Percentiles rank a stretch among this genome's conserved stretches.
phyloP scores from a whole-genome alignment of 1,140 invertebrate species.

The Ganaspis sp. region DNA sequence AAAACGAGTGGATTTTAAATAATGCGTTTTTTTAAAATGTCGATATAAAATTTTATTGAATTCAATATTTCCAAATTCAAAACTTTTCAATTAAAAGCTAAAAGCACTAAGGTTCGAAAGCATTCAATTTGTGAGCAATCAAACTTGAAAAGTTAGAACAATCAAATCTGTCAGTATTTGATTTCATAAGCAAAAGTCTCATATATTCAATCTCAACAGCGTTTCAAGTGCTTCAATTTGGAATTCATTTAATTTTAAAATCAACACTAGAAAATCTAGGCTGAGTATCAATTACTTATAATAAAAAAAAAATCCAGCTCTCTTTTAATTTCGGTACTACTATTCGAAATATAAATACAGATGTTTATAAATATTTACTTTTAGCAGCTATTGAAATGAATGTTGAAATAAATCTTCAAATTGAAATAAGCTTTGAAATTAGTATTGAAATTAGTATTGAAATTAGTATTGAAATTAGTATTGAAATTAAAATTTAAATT shows the following conservation, averaged over 20 bases:
- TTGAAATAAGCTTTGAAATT: too few species aligned
- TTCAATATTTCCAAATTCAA: not conserved
- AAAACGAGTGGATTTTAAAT: too few species aligned
- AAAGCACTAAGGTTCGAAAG: not conserved
- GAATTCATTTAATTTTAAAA: not conserved
- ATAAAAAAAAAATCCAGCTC: too few species aligned
- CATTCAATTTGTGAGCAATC: not conserved
- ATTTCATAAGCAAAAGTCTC: constrained; percentile 1
- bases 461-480: too few species aligned
- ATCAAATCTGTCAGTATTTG: not conserved
- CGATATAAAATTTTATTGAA: not conserved
- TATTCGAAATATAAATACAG: too few species aligned
- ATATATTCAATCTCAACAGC: not conserved
- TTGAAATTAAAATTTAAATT: too few species aligned
- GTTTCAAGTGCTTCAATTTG: not conserved
- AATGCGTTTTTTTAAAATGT: too few species aligned
- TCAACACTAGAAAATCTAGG: constrained; percentile 1
- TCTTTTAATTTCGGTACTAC: too few species aligned
- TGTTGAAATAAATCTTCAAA: too few species aligned
- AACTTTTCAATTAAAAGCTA: not conserved
- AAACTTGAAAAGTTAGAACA: constrained; percentile 16
- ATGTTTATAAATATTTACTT: too few species aligned
- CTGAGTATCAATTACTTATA: not conserved
- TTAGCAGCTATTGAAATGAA: too few species aligned
- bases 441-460: too few species aligned